phyloP scores from a whole-genome alignment of 2,113 vertebrate species.

The Lycocorax pyrrhopterus region DNA sequence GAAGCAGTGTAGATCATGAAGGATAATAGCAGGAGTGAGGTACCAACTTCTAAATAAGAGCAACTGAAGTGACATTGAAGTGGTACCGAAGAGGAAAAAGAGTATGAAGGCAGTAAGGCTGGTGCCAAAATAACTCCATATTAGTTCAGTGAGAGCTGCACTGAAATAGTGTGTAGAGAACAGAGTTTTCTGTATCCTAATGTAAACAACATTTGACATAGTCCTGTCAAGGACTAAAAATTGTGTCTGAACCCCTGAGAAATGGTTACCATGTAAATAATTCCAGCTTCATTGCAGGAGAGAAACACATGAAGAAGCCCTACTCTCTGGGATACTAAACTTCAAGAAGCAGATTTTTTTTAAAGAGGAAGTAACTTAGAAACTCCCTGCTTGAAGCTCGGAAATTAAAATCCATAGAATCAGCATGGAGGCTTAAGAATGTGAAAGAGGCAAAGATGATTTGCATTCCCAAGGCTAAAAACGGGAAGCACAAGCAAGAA shows the following conservation, averaged over 20 bases:
- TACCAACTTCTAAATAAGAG: neutral
- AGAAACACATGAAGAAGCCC: constrained; percentile 25
- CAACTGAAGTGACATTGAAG: neutral
- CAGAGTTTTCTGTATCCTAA: neutral
- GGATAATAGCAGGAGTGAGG: neutral
- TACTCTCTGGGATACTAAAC: constrained; percentile 41
- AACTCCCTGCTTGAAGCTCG: constrained; percentile 64
- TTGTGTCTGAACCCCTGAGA: constrained; percentile 26
- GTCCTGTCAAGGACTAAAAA: constrained; percentile 15
- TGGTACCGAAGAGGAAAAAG: neutral
- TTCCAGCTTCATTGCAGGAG: constrained; percentile 23
- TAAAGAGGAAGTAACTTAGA: constrained; percentile 59
- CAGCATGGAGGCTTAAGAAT: constrained; percentile 60
- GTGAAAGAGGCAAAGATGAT: constrained; percentile 31
- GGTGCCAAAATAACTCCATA: neutral
- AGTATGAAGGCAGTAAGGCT: neutral
- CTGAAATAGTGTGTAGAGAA: neutral
- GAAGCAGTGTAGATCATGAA: neutral
- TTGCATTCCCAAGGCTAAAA: constrained; percentile 35
- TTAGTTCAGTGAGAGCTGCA: neutral
- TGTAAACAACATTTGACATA: constrained; percentile 23
- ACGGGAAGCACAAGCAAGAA: neutral
- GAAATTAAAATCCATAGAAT: constrained; percentile 64
- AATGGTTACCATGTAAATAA: constrained; percentile 44
- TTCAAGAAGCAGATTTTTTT: constrained; percentile 36